Evolutionary conservation across 2,888 invertebrate genomes (phyloP).

Genomic region (Charanyca ferruginea): DNA sequence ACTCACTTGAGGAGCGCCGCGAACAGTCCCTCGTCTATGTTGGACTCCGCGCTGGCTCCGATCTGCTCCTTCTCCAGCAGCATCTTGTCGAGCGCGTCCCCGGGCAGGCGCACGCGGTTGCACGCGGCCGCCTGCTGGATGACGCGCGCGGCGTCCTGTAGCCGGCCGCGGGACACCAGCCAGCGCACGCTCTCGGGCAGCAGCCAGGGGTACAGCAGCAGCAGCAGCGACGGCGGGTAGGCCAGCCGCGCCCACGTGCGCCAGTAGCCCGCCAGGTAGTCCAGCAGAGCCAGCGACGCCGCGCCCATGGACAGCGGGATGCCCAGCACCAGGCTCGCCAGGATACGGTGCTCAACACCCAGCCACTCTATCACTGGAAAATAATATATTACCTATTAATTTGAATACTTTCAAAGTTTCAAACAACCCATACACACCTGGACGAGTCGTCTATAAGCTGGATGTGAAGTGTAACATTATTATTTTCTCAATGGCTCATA

Average conservation of each 20-base stretch:
- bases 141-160: constrained; percentile 91
- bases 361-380: constrained; percentile 94
- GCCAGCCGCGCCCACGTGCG: constrained; percentile 92
- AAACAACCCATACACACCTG: no score
- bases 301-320: constrained; percentile 94
- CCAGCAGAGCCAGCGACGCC: constrained; percentile 92
- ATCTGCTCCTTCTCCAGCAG: constrained; percentile 76
- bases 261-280: constrained; percentile 94
- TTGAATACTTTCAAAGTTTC: no score
- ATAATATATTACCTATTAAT: no score
- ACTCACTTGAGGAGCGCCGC: constrained; percentile 82
- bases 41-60: constrained; percentile 69
- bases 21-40: constrained; percentile 80
- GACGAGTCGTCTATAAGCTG: no score
- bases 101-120: constrained; percentile 89
- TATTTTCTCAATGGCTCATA: no score
- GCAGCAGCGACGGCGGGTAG: constrained; percentile 93
- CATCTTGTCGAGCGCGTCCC: constrained; percentile 86
- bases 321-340: constrained; percentile 93
- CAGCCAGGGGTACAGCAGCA: constrained; percentile 93
- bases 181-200: constrained; percentile 95
- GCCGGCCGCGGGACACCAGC: constrained; percentile 93
- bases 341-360: constrained; percentile 93
- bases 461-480: no score
- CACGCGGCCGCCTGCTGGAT: constrained; percentile 91